A percentile compares a stretch with the other conserved stretches of the same genome.
Conservation (phyloP, 2,113 vertebrate species). For the Panthera uncia region DNA sequence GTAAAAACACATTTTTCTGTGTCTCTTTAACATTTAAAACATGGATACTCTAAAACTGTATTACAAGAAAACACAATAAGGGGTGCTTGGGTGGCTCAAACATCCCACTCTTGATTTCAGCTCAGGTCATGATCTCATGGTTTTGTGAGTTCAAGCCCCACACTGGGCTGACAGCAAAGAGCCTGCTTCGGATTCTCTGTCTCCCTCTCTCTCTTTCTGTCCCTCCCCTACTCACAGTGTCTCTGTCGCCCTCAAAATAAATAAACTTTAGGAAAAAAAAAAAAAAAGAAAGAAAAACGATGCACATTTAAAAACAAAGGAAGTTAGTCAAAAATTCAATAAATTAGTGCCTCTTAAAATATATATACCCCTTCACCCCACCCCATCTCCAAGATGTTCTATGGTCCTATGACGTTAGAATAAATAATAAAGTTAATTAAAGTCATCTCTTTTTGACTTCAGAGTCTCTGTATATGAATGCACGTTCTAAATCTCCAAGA, state of each 20-base stretch:
- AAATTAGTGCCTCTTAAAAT: background rate
- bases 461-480: background rate
- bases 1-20: background rate
- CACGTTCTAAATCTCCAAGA: background rate
- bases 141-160: too few relatives aligned
- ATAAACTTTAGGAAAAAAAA: too few relatives aligned
- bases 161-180: too few relatives aligned
- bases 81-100: too few relatives aligned
- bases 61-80: background rate
- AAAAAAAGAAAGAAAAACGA: background rate
- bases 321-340: background rate
- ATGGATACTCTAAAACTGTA: background rate
- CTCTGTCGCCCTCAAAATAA: too few relatives aligned
- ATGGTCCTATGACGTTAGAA: background rate
- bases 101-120: too few relatives aligned
- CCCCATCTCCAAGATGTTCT: background rate
- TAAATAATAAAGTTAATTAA: background rate
- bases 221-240: too few relatives aligned
- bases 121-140: too few relatives aligned
- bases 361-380: background rate
- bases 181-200: too few relatives aligned
- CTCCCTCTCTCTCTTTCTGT: too few relatives aligned
- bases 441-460: background rate
- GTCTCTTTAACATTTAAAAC: background rate
- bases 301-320: too few relatives aligned